Evolutionary conservation across 1,140 invertebrate genomes (phyloP).

Genomic region (Brachionus koreanus): DNA sequence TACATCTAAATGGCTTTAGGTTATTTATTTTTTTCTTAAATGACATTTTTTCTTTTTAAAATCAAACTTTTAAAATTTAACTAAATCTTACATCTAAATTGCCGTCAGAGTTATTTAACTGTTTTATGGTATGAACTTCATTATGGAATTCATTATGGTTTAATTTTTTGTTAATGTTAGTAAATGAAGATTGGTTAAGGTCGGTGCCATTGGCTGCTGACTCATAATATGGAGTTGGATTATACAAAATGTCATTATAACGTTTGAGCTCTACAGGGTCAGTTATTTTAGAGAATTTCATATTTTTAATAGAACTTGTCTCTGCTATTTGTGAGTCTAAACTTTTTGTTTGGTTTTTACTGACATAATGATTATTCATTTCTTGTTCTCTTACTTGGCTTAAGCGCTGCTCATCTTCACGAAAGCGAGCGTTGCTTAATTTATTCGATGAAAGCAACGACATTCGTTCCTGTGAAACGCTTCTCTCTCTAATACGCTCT

Average conservation of each 20-base stretch:
- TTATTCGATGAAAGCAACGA: not conserved
- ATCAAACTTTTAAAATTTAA: not conserved
- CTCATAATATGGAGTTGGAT: not conserved
- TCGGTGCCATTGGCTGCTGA: not conserved
- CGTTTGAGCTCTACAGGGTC: not conserved
- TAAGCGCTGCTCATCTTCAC: not conserved
- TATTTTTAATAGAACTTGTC: not conserved
- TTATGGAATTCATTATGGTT: not conserved
- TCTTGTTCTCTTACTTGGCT: constrained; percentile 17
- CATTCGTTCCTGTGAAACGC: constrained; percentile 28
- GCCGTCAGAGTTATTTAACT: not conserved
- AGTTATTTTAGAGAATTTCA: constrained; percentile 20
- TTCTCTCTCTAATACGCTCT: constrained; percentile 30
- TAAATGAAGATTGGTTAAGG: not conserved
- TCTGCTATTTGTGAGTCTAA: not conserved
- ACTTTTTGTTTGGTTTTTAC: not conserved
- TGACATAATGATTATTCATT: constrained; percentile 1
- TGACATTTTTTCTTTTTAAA: not conserved
- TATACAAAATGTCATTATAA: not conserved
- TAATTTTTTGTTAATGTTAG: not conserved
- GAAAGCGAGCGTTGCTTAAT: not conserved
- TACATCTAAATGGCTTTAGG: too few relatives aligned
- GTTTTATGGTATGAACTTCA: not conserved
- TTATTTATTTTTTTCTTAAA: not conserved
- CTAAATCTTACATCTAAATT: constrained; percentile 13